phyloP scores from a whole-genome alignment of 2,888 invertebrate species.

The Meganola albula region DNA sequence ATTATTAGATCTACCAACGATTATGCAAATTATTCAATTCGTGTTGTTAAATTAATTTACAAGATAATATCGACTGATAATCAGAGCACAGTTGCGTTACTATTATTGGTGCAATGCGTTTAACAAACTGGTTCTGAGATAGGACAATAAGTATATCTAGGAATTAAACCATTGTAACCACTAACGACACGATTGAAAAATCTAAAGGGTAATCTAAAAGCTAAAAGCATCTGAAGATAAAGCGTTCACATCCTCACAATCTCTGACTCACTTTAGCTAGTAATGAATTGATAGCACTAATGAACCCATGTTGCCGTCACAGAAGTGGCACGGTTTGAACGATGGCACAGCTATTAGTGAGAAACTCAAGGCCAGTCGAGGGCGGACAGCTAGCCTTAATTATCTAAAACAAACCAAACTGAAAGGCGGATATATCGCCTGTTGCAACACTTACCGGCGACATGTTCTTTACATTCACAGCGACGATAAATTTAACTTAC shows the following conservation, averaged over 20 bases:
- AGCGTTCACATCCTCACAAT: slow-evolving; percentile 49
- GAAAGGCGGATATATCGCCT: slow-evolving; percentile 41
- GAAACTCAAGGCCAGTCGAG: slow-evolving; percentile 54
- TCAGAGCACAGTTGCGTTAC: too few species aligned
- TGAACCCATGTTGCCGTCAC: slow-evolving; percentile 71
- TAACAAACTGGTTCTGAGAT: slow-evolving; percentile 23
- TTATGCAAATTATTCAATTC: slow-evolving; percentile 25
- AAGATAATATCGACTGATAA: slow-evolving; percentile 24
- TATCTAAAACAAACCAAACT: slow-evolving; percentile 54
- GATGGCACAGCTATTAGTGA: slow-evolving; percentile 57
- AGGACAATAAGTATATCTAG: slow-evolving; percentile 41
- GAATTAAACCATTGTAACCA: slow-evolving; percentile 32
- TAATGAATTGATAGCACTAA: slow-evolving; percentile 65
- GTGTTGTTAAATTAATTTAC: slow-evolving; percentile 26
- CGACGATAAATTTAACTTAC: slow-evolving; percentile 18
- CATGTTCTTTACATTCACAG: slow-evolving; percentile 20
- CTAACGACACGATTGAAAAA: slow-evolving; percentile 37
- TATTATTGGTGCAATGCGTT: slow-evolving; percentile 7
- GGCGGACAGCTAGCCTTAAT: slow-evolving; percentile 62
- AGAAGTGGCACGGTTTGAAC: slow-evolving; percentile 60
- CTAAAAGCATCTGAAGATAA: slow-evolving; percentile 70
- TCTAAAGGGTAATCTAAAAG: slow-evolving; percentile 52
- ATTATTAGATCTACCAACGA: too few species aligned
- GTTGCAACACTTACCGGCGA: slow-evolving; percentile 24
- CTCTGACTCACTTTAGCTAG: slow-evolving; percentile 44